Base-by-base conservation (phyloP, 2,113 vertebrate species). In the Cyphomyrus plagiostoma region DNA sequence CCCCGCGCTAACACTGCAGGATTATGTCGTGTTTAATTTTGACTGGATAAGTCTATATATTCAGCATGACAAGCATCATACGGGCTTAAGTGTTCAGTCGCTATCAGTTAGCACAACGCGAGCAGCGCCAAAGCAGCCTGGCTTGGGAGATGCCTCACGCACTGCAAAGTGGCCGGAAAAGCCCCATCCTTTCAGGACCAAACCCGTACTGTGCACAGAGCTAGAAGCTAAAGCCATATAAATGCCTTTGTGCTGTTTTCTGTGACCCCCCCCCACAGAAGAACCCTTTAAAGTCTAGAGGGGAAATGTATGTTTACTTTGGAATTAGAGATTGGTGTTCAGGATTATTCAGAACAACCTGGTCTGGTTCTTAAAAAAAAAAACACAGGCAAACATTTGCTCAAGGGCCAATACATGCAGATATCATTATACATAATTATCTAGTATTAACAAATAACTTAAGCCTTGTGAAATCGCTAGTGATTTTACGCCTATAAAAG, bases 141-240 rank as follows among this genome's bases (percentile, higher is more conserved):
- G 23, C 89, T 91, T 91, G 92, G 91, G 86, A 93, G 93, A 93
- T 92, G 91, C 92, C 92, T 92, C 90, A 93, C 93, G 89, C 92
- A 84, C 86, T 66, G 85, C 92, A 90, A 92, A 91, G 92, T 93
- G 92, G 91, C 89, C 92, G 21, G 90, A 92, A 91, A 93, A 30
- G 91, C 48, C 89, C 88, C 66, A 62, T 90, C 91, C 91, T 92
- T 91, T 93, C 92, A 94, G 89, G 90, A 89, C 49, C 91, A 90
- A 56, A 86, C 70, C 89, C 56, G 46, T 52, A 87, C 77, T 91
- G 87, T 91, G 92, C 90, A 89, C 62, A 56, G n/a, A 89, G 90
- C 89, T 62, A 90, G 89, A 88, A 39, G 21, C 0, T 90, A 91
- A 93, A 93, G 88, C 92, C 91, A 90, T 77, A 88, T 90, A 84